A percentile compares a stretch with the other conserved stretches of the same genome.
These are phyloP conservation scores for Melanotaenia maccullochi DNA, from an alignment of 2,797 vertebrate species.

Conservation along the genomic window DNA sequence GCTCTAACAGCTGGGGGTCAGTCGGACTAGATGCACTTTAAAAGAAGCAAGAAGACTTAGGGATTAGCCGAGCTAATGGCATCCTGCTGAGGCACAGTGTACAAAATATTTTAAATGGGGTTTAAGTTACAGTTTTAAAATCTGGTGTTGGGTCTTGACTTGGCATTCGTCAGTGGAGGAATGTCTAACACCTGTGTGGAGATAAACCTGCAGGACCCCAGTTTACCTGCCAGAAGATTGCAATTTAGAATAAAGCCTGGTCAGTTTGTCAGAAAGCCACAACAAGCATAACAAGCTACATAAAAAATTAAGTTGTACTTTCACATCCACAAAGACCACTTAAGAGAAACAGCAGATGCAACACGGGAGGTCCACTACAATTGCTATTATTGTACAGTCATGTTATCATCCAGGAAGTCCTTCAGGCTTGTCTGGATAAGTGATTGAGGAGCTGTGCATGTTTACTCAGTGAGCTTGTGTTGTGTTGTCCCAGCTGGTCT, in stretches of 20 bases:
- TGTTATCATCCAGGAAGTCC: slow-evolving; percentile 41
- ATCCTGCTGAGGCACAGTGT: background rate
- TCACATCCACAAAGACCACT: background rate
- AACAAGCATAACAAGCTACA: background rate
- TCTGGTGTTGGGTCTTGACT: slow-evolving; percentile 26
- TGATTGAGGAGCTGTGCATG: slow-evolving; percentile 50
- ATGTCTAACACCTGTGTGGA: slow-evolving; percentile 14
- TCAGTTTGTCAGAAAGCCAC: background rate
- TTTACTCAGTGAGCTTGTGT: slow-evolving; percentile 66
- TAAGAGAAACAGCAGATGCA: background rate
- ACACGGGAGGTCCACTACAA: background rate
- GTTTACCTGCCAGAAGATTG: slow-evolving; percentile 1
- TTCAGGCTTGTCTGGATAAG: slow-evolving; percentile 33
- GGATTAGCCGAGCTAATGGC: slow-evolving; percentile 42
- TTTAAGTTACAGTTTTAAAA: slow-evolving; percentile 58
- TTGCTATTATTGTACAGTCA: slow-evolving; percentile 23
- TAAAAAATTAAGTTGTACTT: background rate
- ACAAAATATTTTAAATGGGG: slow-evolving; percentile 23
- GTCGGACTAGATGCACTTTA: slow-evolving; percentile 42
- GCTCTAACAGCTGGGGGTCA: slow-evolving; percentile 49
- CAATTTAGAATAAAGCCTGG: slow-evolving; percentile 6
- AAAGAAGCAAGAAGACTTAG: slow-evolving; percentile 1
- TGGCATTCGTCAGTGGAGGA: slow-evolving; percentile 45
- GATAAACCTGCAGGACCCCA: slow-evolving; percentile 6
- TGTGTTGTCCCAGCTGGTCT: slow-evolving; percentile 86